Percentiles rank a stretch among this genome's conserved stretches.
Conservation (phyloP, 2,113 vertebrate genomes). For the Salminus brasiliensis region DNA sequence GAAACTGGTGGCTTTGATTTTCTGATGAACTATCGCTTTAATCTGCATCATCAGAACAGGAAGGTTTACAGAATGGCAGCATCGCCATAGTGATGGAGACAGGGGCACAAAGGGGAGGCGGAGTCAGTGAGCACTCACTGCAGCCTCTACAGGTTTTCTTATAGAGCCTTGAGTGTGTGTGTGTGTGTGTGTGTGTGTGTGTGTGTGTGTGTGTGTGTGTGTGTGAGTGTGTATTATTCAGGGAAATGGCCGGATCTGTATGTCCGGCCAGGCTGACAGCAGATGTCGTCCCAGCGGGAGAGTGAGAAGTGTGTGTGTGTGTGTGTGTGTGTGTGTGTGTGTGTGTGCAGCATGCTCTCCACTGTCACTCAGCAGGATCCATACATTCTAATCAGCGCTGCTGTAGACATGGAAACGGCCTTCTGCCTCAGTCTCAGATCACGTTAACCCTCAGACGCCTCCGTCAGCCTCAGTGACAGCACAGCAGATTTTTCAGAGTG, state of each 20-base stretch:
- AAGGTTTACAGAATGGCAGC: conserved; percentile 45
- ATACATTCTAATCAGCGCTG: conserved; percentile 36
- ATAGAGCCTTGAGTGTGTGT: not conserved
- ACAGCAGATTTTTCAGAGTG: too few species aligned
- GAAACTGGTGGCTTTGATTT: too few species aligned
- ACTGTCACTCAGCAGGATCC: not conserved
- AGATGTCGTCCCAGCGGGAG: conserved; percentile 78
- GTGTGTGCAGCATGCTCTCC: conserved; percentile 29
- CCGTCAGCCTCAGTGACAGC: too few species aligned
- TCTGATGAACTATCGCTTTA: not conserved
- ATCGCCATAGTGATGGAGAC: conserved; percentile 65
- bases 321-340: conserved; percentile 30
- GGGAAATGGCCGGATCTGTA: conserved; percentile 25
- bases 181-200: conserved; percentile 23
- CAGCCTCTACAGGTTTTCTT: conserved; percentile 2
- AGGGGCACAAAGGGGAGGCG: conserved; percentile 21
- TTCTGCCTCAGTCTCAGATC: conserved; percentile 5
- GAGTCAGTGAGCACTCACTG: conserved; percentile 50
- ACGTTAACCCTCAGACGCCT: too few species aligned
- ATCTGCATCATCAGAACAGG: not conserved
- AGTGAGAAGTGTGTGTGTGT: conserved; percentile 57
- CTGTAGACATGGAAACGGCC: not conserved
- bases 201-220: conserved; percentile 24
- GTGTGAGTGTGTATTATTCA: conserved; percentile 20
- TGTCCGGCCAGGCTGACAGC: conserved; percentile 66